Evolutionary conservation across 2,888 invertebrate genomes (phyloP).

Genomic region (Seira sanloemensis): DNA sequence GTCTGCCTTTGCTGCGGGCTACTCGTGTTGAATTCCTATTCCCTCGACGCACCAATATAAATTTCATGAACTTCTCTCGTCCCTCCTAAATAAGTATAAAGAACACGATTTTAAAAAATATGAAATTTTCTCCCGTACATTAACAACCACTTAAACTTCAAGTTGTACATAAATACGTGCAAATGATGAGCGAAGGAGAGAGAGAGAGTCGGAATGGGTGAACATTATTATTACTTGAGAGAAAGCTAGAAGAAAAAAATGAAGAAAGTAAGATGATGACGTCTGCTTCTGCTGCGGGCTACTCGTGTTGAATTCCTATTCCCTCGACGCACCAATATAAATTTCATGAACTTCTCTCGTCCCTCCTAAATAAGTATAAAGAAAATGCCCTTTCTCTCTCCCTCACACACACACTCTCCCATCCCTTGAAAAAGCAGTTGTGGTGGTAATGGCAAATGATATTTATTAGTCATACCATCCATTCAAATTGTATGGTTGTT

Average conservation of each 20-base stretch:
- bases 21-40: slow-evolving; percentile 53
- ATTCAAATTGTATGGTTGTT: slow-evolving; percentile 33
- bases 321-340: slow-evolving; percentile 48
- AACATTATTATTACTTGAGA: not conserved
- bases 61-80: slow-evolving; percentile 19
- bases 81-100: not conserved
- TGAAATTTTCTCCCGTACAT: too few species aligned
- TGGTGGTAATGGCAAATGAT: slow-evolving; percentile 33
- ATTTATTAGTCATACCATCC: slow-evolving; percentile 57
- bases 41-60: slow-evolving; percentile 48
- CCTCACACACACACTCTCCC: too few species aligned
- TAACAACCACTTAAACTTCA: slow-evolving; percentile 4
- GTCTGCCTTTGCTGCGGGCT: slow-evolving; percentile 57
- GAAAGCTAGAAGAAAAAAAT: slow-evolving; percentile 18
- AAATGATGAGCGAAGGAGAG: not conserved
- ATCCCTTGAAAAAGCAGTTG: slow-evolving; percentile 16
- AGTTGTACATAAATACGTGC: not conserved
- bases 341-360: slow-evolving; percentile 19
- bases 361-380: not conserved
- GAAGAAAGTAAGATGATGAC: slow-evolving; percentile 37
- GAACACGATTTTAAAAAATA: not conserved
- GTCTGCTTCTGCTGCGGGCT: slow-evolving; percentile 57
- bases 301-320: slow-evolving; percentile 53
- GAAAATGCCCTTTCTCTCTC: not conserved
- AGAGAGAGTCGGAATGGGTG: too few species aligned